These are phyloP conservation scores for Rousettus leschenaultii DNA, from an alignment of 2,113 vertebrate species.

Conservation along the genomic window DNA sequence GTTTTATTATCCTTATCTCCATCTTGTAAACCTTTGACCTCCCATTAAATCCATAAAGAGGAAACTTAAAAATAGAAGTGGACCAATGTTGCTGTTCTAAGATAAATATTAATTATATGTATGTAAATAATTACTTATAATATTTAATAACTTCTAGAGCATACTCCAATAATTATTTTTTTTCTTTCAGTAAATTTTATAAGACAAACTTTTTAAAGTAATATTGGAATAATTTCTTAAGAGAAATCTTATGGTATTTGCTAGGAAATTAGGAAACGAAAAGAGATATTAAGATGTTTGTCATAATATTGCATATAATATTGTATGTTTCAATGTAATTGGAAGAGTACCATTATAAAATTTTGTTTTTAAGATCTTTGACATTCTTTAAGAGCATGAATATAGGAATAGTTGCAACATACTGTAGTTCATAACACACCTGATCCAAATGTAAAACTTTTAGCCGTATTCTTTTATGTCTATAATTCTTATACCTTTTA, in stretches of 20 bases:
- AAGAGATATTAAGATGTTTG: neutral
- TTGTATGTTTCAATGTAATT: neutral
- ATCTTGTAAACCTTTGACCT: neutral
- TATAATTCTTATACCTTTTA: neutral
- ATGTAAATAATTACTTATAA: neutral
- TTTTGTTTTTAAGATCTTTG: neutral
- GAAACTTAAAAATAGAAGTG: slow-evolving; percentile 26
- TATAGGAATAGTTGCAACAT: neutral
- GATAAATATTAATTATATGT: neutral
- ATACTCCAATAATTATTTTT: neutral
- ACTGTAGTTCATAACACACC: neutral
- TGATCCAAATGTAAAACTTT: neutral
- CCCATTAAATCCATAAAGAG: neutral
- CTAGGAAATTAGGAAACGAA: neutral
- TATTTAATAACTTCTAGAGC: neutral
- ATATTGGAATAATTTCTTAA: neutral
- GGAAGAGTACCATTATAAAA: neutral
- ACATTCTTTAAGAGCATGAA: neutral
- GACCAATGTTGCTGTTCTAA: neutral
- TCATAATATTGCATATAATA: neutral
- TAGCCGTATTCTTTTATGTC: neutral
- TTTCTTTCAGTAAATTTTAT: neutral
- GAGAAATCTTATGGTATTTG: neutral
- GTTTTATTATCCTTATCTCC: neutral
- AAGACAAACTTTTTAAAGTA: neutral